Evolutionary conservation across 2,113 vertebrate genomes (phyloP).

Genomic region (Aldabrachelys gigantea): DNA sequence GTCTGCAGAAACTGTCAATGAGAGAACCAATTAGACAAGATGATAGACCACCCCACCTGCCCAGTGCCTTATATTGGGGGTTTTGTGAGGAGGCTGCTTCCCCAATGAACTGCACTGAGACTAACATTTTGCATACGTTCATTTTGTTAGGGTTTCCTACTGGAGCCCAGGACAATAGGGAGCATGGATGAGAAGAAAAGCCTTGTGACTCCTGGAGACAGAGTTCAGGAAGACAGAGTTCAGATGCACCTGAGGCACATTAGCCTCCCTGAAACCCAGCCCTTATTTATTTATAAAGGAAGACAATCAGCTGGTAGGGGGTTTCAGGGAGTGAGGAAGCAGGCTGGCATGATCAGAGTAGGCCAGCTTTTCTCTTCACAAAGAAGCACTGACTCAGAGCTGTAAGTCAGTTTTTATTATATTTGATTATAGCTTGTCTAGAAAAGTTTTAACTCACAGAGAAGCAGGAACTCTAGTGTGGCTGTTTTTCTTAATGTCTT

Average conservation of each 20-base stretch:
- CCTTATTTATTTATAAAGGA: not conserved
- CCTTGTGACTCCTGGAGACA: not conserved
- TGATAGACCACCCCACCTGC: too few species aligned
- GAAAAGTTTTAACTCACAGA: not conserved
- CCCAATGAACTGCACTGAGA: not conserved
- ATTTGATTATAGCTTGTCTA: not conserved
- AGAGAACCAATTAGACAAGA: too few species aligned
- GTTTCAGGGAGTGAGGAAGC: not conserved
- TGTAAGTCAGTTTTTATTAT: not conserved
- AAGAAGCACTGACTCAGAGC: not conserved
- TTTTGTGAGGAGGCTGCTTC: not conserved
- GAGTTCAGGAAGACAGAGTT: not conserved
- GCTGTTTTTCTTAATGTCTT: not conserved
- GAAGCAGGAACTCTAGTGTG: not conserved
- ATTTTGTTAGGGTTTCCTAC: not conserved
- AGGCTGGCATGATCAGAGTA: not conserved
- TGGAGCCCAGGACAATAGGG: not conserved
- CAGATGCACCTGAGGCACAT: not conserved
- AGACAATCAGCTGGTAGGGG: not conserved
- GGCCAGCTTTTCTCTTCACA: not conserved
- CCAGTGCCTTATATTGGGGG: not conserved
- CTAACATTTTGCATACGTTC: not conserved
- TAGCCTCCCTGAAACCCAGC: not conserved
- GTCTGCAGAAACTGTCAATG: not conserved
- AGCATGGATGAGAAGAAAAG: not conserved